phyloP scores from a whole-genome alignment of 2,113 vertebrate species.

The Dromiciops gliroides region DNA sequence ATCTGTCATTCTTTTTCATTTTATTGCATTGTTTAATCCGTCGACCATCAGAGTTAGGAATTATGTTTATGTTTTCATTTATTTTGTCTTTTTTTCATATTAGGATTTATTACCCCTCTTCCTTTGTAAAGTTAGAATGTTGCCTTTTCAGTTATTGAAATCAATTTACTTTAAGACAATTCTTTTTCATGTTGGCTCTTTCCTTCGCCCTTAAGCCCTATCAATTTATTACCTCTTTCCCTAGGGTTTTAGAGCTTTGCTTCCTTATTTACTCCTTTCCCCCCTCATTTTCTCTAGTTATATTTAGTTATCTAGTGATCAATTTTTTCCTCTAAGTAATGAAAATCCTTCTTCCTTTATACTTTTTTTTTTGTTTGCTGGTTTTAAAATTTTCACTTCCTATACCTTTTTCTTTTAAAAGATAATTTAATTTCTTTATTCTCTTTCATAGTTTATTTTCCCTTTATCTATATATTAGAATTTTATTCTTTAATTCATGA shows the following conservation, averaged over 20 bases:
- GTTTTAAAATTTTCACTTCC: background rate
- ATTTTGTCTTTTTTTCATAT: background rate
- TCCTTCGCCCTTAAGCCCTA: background rate
- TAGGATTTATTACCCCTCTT: background rate
- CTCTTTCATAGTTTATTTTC: background rate
- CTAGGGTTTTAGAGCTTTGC: background rate
- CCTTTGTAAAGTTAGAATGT: too few species aligned
- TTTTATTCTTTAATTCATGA: background rate
- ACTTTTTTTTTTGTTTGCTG: background rate
- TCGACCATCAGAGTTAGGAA: background rate
- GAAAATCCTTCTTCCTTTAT: background rate
- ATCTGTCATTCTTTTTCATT: background rate
- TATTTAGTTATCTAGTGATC: background rate
- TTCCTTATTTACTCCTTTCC: background rate
- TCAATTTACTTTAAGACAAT: background rate
- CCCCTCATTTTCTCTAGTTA: background rate
- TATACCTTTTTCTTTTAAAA: background rate
- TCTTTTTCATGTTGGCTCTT: background rate
- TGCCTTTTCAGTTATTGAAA: background rate
- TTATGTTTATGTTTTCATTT: background rate
- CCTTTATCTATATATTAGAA: background rate
- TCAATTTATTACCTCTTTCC: background rate
- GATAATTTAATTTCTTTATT: background rate
- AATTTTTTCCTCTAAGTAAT: background rate
- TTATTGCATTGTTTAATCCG: background rate